These are phyloP conservation scores for Penaeus vannamei DNA, from an alignment of 1,140 invertebrate genomes.

Conservation along the genomic window DNA sequence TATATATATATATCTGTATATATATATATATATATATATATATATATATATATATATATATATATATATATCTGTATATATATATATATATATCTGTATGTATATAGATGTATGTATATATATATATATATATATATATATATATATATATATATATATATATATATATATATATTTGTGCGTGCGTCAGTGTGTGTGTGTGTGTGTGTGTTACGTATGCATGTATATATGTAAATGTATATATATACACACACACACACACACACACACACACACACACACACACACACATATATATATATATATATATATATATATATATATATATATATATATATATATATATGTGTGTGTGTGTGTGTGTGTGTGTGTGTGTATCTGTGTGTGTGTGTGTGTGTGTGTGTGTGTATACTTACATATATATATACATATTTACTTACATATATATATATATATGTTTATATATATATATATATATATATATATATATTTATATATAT, in stretches of 20 bases:
- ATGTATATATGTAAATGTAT: neutral
- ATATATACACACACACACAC: too few relatives aligned
- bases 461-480: slow-evolving; percentile 29
- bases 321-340: slow-evolving; percentile 10
- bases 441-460: neutral
- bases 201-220: neutral
- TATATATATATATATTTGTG: neutral
- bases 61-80: too few relatives aligned
- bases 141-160: slow-evolving; percentile 30
- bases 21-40: too few relatives aligned
- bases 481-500: slow-evolving; percentile 7
- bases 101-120: too few relatives aligned
- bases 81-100: too few relatives aligned
- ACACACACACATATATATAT: neutral
- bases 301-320: neutral
- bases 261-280: neutral
- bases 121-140: slow-evolving; percentile 5
- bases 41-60: too few relatives aligned
- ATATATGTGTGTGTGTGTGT: neutral
- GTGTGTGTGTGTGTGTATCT: neutral
- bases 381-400: too few relatives aligned
- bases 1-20: too few relatives aligned
- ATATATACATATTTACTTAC: neutral
- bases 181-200: too few relatives aligned
- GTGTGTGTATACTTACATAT: too few relatives aligned